Base-by-base conservation (phyloP, 92 coral and sea anemone species). In the Isaurus tuberculatus region DNA sequence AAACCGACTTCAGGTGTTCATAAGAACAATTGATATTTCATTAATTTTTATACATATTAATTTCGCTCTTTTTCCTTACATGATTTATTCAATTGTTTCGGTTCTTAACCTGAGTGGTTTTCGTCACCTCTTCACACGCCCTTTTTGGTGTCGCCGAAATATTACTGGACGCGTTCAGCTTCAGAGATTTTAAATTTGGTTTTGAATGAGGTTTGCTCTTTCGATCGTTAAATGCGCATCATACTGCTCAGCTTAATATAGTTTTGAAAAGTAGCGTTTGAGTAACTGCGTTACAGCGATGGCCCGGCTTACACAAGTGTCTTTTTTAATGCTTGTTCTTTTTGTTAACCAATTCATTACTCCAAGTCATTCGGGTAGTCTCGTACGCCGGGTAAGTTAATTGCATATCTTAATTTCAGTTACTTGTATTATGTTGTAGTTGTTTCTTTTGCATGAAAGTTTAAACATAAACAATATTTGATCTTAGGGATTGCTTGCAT, bases 361-460 rank as follows among this genome's bases (percentile, higher is more conserved):
- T 37, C 87, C 88, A 26, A 65, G 87, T 9, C 37, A 58, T 58
- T 89, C 92, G 9, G 84, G 80, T 14, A 86, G 90, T 26, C 65
- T 89, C 83, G 46, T 7, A 40, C 80, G 87, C 10, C 86, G 92
- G 85, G 92, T 89, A 73, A 81, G 88, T 85, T n/a, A 8, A 55
- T 3, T 31, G 10, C 23, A n/a, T 23, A 40, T 40, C 42, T 13
- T 32, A 75, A 34, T 26, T 37, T 29, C n/a, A 22, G 37, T 17
- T 34, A n/a, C n/a, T n/a, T 19, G 16, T 43, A 22, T 33, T 29
- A 1, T 22, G 6, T 17, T 2, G 22, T 34, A 19, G 9, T 3
- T 30, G 5, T 20, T 5, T 69, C 17, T 20, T n/a, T 23, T 63
- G 73, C 20, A 71, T 5, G 19, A 0, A 33, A 57, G 7, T 57